Conservation (phyloP, 2,888 invertebrate genomes). For the Agelastica alni region DNA sequence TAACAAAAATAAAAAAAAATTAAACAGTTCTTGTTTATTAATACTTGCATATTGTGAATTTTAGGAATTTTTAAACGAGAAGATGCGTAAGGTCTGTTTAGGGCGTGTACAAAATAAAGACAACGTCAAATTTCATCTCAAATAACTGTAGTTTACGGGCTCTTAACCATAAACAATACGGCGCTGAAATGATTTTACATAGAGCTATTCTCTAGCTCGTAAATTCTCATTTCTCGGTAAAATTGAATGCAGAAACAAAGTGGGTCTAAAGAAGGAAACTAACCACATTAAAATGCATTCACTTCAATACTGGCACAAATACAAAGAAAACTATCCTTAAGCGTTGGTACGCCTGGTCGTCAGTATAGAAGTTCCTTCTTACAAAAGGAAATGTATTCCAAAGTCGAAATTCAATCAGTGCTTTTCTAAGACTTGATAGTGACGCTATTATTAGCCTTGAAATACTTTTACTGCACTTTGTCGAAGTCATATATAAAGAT, state of each 20-base stretch:
- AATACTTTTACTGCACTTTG: conserved; percentile 10
- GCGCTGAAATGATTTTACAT: background rate
- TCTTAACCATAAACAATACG: background rate
- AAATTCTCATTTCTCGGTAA: conserved; percentile 3
- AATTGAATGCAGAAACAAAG: conserved; percentile 15
- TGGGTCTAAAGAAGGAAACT: conserved; percentile 17
- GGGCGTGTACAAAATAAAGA: background rate
- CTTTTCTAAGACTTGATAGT: conserved; percentile 38
- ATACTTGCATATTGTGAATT: too few relatives aligned
- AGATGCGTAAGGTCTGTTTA: too few relatives aligned
- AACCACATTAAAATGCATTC: conserved; percentile 24
- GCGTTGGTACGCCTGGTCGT: conserved; percentile 2
- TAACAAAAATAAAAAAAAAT: too few relatives aligned
- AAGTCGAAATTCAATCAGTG: conserved; percentile 39
- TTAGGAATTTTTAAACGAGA: too few relatives aligned
- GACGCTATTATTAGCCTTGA: conserved; percentile 35
- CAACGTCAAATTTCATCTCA: background rate
- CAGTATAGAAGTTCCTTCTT: conserved; percentile 12
- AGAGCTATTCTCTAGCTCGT: conserved; percentile 1
- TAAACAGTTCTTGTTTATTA: too few relatives aligned
- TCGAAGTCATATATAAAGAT: conserved; percentile 10
- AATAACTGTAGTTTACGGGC: background rate
- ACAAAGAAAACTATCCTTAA: background rate
- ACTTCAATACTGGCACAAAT: conserved; percentile 15
- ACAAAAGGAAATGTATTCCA: conserved; percentile 31